These are phyloP conservation scores for Coleophora deauratella DNA, from an alignment of 2,888 invertebrate genomes.

Conservation along the genomic window DNA sequence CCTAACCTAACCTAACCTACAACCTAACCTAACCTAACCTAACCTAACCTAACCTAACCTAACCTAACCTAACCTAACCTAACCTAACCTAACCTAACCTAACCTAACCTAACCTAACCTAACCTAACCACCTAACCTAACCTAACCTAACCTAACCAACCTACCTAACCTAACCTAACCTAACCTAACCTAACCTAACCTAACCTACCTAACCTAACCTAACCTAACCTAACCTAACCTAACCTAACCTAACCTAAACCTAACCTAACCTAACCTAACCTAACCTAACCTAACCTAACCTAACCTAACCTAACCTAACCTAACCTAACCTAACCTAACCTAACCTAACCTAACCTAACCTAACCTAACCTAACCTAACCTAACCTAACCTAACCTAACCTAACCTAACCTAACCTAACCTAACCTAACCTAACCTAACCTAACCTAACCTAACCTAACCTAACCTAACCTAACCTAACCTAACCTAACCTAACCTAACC, in stretches of 20 bases:
- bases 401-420: constrained; percentile 10
- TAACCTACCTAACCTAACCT: constrained; percentile 22
- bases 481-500: constrained; percentile 9
- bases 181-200: constrained; percentile 21
- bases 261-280: constrained; percentile 11
- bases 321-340: constrained; percentile 10
- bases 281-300: constrained; percentile 8
- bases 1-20: constrained; percentile 13
- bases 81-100: constrained; percentile 22
- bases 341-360: constrained; percentile 9
- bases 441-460: constrained; percentile 9
- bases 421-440: constrained; percentile 10
- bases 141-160: constrained; percentile 20
- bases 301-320: constrained; percentile 9
- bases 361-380: constrained; percentile 10
- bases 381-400: constrained; percentile 9
- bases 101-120: constrained; percentile 18
- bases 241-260: constrained; percentile 9
- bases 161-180: constrained; percentile 22
- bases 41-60: constrained; percentile 24
- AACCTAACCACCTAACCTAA: constrained; percentile 22
- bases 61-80: constrained; percentile 23
- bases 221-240: constrained; percentile 18
- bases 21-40: constrained; percentile 24
- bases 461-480: constrained; percentile 10